Evolutionary conservation across 2,888 invertebrate genomes (phyloP).

Genomic region (Drosophila nr. medialis): DNA sequence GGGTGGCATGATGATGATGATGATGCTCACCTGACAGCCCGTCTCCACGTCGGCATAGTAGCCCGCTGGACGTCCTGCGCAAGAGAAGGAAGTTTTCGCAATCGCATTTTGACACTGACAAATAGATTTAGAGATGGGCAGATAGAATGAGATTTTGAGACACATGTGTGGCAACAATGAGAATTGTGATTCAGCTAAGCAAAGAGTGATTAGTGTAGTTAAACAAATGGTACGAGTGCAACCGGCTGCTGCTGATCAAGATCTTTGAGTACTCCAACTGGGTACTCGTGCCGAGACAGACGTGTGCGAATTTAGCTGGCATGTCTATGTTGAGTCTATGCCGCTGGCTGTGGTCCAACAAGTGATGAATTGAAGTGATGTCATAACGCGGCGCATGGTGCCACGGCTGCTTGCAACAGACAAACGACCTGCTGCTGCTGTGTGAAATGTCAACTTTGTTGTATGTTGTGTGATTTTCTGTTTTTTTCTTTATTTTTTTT

Average conservation of each 20-base stretch:
- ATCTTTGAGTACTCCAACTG: constrained; percentile 50
- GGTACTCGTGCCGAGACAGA: constrained; percentile 33
- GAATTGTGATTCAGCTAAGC: constrained; percentile 42
- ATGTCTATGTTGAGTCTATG: constrained; percentile 12
- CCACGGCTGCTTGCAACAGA: constrained; percentile 75
- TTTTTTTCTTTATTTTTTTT: constrained; percentile 3
- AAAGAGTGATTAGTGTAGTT: constrained; percentile 44
- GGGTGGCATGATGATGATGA: not conserved
- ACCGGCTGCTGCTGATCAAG: constrained; percentile 49
- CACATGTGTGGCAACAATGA: constrained; percentile 10
- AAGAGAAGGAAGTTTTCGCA: constrained; percentile 87
- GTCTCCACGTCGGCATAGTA: constrained; percentile 91
- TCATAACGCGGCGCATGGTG: constrained; percentile 77
- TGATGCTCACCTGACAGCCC: constrained; percentile 88
- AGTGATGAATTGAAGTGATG: constrained; percentile 76
- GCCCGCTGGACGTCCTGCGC: constrained; percentile 88
- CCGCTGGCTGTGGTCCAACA: constrained; percentile 46
- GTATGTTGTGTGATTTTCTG: constrained; percentile 17
- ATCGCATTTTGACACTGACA: constrained; percentile 47
- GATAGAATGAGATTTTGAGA: constrained; percentile 2
- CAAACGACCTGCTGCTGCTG: constrained; percentile 67
- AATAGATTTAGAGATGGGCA: not conserved
- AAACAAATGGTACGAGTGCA: constrained; percentile 43
- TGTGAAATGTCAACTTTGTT: constrained; percentile 76
- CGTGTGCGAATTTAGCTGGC: constrained; percentile 22